A percentile compares a stretch with the other conserved stretches of the same genome.
Conservation (phyloP, 2,113 vertebrate species). For the Salminus brasiliensis region DNA sequence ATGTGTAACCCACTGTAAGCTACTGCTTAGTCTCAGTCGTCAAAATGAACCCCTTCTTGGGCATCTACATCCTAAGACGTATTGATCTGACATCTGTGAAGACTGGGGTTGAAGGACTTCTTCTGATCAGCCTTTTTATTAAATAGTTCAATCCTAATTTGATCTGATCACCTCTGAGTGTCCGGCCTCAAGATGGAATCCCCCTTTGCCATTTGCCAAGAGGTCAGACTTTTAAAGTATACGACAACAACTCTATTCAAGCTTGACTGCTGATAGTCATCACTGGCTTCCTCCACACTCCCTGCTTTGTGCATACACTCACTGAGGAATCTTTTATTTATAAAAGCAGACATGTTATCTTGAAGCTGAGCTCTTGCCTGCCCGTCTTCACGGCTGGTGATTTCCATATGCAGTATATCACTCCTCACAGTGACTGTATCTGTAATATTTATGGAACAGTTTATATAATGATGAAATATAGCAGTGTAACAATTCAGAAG, state of each 20-base stretch:
- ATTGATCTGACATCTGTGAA: too few relatives aligned
- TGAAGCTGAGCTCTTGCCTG: neutral
- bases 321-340: neutral
- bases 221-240: neutral
- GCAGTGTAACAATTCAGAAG: too few relatives aligned
- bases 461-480: neutral
- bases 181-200: neutral
- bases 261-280: neutral
- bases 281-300: neutral
- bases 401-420: slow-evolving; percentile 1
- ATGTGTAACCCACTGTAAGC: too few relatives aligned
- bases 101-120: too few relatives aligned
- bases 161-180: neutral
- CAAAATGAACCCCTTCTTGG: too few relatives aligned
- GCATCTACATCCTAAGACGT: too few relatives aligned
- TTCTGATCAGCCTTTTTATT: neutral
- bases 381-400: neutral
- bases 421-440: neutral
- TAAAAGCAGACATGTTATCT: neutral
- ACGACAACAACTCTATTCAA: neutral
- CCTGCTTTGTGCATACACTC: neutral
- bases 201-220: neutral
- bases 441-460: neutral
- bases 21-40: too few relatives aligned
- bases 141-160: neutral